Conservation (phyloP, 2,797 vertebrate genomes). For the Chaunax sp. region DNA sequence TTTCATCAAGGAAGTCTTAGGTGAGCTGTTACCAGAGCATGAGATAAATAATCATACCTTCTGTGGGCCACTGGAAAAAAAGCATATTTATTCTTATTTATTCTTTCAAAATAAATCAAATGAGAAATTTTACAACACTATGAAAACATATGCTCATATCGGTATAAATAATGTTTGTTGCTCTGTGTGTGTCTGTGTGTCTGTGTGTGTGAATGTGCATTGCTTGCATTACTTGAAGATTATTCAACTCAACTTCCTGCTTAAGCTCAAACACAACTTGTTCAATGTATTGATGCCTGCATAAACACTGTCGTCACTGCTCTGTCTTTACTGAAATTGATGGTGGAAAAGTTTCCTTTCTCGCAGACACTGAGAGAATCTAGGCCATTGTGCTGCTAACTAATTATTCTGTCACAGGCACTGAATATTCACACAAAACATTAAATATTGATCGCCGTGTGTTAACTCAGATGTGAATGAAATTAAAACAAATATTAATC, state of each 20-base stretch:
- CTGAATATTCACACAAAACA: slow-evolving; percentile 82
- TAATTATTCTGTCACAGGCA: slow-evolving; percentile 67
- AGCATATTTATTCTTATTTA: no score
- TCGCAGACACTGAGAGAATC: slow-evolving; percentile 39
- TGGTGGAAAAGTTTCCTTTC: slow-evolving; percentile 26
- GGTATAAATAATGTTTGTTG: no score
- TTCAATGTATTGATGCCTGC: background rate
- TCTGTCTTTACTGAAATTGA: slow-evolving; percentile 21
- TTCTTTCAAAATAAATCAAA: slow-evolving; percentile 46
- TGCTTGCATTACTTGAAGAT: no score
- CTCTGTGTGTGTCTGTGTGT: background rate
- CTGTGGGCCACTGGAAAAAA: slow-evolving; percentile 33
- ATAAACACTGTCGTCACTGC: background rate
- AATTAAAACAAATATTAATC: slow-evolving; percentile 87
- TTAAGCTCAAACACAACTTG: background rate
- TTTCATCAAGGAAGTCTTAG: slow-evolving; percentile 67
- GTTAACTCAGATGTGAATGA: slow-evolving; percentile 76
- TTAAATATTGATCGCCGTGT: slow-evolving; percentile 81
- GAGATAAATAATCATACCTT: slow-evolving; percentile 47
- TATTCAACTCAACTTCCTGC: background rate
- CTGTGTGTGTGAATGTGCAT: background rate
- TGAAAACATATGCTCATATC: slow-evolving; percentile 6
- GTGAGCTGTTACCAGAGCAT: slow-evolving; percentile 37
- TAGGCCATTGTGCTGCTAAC: slow-evolving; percentile 59
- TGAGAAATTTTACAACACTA: slow-evolving; percentile 1